Evolutionary conservation across 1,140 invertebrate genomes (phyloP).

Genomic region (Atta texana): DNA sequence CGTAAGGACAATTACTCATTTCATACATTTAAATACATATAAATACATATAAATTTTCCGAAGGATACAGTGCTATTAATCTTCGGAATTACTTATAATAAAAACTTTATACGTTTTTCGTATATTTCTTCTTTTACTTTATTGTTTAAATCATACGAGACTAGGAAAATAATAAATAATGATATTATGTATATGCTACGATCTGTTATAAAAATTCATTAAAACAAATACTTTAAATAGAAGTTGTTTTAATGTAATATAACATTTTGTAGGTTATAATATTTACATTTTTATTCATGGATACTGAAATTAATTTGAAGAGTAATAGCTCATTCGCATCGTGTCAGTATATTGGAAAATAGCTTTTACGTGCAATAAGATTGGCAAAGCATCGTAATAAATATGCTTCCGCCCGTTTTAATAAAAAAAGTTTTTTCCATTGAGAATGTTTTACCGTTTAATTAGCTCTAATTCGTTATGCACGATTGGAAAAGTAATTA

Average conservation of each 20-base stretch:
- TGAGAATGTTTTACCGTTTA: constrained; percentile 35
- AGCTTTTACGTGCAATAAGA: constrained; percentile 35
- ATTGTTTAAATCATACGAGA: background rate
- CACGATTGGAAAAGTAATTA: constrained; percentile 61
- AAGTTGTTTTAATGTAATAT: background rate
- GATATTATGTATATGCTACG: background rate
- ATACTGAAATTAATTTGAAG: constrained; percentile 33
- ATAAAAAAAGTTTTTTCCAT: constrained; percentile 63
- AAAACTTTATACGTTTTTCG: background rate
- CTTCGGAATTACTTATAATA: constrained; percentile 21
- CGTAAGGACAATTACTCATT: background rate
- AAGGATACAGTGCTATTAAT: background rate
- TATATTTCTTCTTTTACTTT: background rate
- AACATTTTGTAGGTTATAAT: background rate
- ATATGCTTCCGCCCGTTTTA: background rate
- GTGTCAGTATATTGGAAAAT: constrained; percentile 19
- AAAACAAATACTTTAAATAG: background rate
- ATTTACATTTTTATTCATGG: background rate
- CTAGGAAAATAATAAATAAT: background rate
- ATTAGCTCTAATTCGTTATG: constrained; percentile 62
- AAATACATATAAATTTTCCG: background rate
- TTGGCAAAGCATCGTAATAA: background rate
- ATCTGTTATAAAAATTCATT: background rate
- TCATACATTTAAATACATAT: background rate
- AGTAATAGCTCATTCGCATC: background rate